Conservation (phyloP, 1,140 invertebrate genomes). For the Eufriesea mexicana region DNA sequence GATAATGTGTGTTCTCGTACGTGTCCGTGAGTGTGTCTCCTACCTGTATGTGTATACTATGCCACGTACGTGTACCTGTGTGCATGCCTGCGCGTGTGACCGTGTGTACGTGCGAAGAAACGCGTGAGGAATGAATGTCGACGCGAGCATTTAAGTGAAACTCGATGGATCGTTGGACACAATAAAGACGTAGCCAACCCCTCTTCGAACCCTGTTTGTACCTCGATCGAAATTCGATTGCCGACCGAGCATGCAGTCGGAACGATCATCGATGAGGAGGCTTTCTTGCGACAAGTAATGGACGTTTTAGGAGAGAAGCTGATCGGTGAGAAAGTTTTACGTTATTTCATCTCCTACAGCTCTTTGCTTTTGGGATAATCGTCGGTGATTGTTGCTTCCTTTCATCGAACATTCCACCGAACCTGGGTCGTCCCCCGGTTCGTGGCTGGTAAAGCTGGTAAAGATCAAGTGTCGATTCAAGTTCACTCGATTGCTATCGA, state of each 20-base stretch:
- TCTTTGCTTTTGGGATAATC: background rate
- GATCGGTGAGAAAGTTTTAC: background rate
- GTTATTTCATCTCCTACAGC: background rate
- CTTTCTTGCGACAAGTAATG: background rate
- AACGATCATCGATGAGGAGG: slow-evolving; percentile 40
- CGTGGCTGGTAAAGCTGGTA: no score
- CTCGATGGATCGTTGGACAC: slow-evolving; percentile 49
- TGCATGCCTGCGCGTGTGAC: slow-evolving; percentile 25
- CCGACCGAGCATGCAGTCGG: background rate
- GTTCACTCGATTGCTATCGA: no score
- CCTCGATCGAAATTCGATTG: slow-evolving; percentile 24
- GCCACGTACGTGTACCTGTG: slow-evolving; percentile 47
- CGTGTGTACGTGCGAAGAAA: background rate
- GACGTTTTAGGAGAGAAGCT: background rate
- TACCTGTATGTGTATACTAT: background rate
- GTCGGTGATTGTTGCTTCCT: background rate
- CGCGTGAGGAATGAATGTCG: background rate
- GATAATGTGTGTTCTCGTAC: slow-evolving; percentile 77
- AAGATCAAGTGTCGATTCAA: no score
- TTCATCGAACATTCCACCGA: no score
- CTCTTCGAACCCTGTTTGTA: slow-evolving; percentile 13
- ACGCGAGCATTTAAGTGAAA: slow-evolving; percentile 34
- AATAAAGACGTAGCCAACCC: slow-evolving; percentile 17
- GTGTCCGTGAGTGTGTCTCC: slow-evolving; percentile 18
- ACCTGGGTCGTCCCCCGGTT: no score